Base-by-base conservation (phyloP, 2,888 invertebrate genomes). In the Teinopalpus imperialis region DNA sequence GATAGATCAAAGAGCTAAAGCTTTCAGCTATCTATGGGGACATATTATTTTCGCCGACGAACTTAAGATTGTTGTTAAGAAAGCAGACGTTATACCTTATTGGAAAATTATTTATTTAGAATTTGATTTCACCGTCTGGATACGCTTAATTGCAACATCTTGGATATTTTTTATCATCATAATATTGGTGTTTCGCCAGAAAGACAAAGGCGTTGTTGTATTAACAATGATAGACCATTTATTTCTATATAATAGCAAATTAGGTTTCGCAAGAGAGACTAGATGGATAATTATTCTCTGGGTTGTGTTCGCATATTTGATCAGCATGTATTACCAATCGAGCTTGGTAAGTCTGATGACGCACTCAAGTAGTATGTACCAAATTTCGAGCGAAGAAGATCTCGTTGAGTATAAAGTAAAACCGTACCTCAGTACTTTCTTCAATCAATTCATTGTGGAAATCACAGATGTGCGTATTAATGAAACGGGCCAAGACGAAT, bases 291-390 rank as follows among this genome's bases (percentile, higher is more conserved):
- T 74, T 3, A 57, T 74, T 6, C 37, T 58, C 3, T 79, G 78
- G 79, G 51, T 77, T 7, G 63, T 66, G 57, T 79, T 72, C 39
- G 61, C 72, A 0, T 73, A 63, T 41, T 47, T 78, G 1, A 57
- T 77, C 2, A 69, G 64, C 31, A 48, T 59, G 0, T 65, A 57
- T 40, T 79, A 79, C 29, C 64, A 66, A 18, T 65, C 75, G 0
- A 66, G 56, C 26, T 47, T 78, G 2, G 59, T 69, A 1, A 69
- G 76, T 51, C 39, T 75, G 0, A 61, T 58, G 3, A 63, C 68
- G 0, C 43, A 74, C 20, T 74, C 77, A 0, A 46, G 47, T 1
- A 45, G 43, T 2, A 59, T 59, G 4, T 66, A 72, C 41, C 81
- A 81, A 54, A 59, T 79, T 20, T 54, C 63, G 0, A 57, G 54